These are phyloP conservation scores for Drosophila orosa DNA, from an alignment of 1,140 invertebrate genomes.

Conservation along the genomic window DNA sequence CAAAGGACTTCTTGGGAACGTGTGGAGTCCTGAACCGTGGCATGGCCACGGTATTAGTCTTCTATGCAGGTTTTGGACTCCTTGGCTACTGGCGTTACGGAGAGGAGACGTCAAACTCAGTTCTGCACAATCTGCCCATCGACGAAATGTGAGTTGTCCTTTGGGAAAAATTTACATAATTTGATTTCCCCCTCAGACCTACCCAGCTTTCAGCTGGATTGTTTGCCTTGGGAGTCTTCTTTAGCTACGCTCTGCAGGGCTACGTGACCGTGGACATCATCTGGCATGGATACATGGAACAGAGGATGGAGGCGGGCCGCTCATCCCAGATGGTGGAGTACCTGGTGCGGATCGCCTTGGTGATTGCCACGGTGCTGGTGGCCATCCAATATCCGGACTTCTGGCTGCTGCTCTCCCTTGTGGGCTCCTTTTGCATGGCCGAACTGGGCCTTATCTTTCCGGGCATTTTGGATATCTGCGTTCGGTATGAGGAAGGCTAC, in stretches of 20 bases:
- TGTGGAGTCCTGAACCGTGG: conserved; percentile 57
- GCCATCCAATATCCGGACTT: conserved; percentile 61
- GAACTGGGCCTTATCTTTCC: conserved; percentile 61
- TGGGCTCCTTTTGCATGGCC: conserved; percentile 63
- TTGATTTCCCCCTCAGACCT: conserved; percentile 11
- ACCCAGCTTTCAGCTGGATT: conserved; percentile 21
- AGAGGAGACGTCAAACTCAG: conserved; percentile 23
- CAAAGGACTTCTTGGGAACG: conserved; percentile 42
- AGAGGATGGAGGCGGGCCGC: conserved; percentile 3
- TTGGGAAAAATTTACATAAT: too few species aligned
- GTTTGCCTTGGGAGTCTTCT: conserved; percentile 51
- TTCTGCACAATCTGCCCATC: conserved; percentile 53
- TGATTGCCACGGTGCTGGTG: conserved; percentile 54
- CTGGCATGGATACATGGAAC: conserved; percentile 37
- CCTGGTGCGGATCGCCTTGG: conserved; percentile 53
- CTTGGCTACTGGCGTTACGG: conserved; percentile 62
- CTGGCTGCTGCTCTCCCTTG: conserved; percentile 46
- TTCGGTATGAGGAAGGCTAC: conserved; percentile 49
- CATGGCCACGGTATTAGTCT: conserved; percentile 37
- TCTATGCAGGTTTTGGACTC: conserved; percentile 53
- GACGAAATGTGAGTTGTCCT: conserved; percentile 36
- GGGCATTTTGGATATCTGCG: conserved; percentile 52
- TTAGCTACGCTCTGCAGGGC: conserved; percentile 52
- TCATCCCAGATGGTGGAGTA: conserved; percentile 20
- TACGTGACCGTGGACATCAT: conserved; percentile 60